Percentiles rank a stretch among this genome's conserved stretches.
Conservation (phyloP, 2,113 vertebrate genomes). For the Arizona elegans region DNA sequence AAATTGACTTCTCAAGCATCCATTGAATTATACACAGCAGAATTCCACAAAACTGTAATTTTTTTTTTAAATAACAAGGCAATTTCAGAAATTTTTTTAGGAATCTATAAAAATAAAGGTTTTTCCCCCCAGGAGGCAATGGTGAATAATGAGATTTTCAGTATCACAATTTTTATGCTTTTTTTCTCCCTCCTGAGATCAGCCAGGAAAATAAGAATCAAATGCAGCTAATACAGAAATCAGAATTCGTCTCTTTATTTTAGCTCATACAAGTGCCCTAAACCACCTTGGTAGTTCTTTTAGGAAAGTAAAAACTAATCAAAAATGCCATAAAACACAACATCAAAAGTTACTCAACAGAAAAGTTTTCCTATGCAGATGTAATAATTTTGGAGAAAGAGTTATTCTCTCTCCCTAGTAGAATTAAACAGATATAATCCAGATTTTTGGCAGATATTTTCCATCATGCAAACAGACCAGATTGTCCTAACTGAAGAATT, state of each 20-base stretch:
- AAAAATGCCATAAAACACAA: neutral
- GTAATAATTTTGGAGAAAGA: constrained; percentile 12
- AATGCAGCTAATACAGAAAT: constrained; percentile 4
- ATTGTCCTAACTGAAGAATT: neutral
- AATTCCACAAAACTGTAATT: neutral
- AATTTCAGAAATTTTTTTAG: neutral
- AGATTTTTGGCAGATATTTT: neutral
- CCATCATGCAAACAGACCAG: neutral
- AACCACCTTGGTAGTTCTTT: neutral
- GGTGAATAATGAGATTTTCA: neutral
- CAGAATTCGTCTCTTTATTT: neutral
- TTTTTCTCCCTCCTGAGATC: neutral
- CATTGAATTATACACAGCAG: neutral
- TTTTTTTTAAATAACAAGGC: neutral
- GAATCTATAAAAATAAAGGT: neutral
- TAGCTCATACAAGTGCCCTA: neutral
- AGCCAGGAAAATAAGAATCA: neutral
- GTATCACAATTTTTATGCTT: neutral
- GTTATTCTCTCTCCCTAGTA: too few relatives aligned
- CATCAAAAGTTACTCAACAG: neutral
- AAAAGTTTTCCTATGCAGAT: neutral
- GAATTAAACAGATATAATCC: neutral
- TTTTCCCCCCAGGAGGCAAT: neutral
- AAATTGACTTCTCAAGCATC: neutral
- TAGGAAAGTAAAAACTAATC: neutral